Evolutionary conservation across 2,113 vertebrate species (phyloP), one percentile per base, ranked within the genome.

Genomic region (Pteronura brasiliensis): DNA sequence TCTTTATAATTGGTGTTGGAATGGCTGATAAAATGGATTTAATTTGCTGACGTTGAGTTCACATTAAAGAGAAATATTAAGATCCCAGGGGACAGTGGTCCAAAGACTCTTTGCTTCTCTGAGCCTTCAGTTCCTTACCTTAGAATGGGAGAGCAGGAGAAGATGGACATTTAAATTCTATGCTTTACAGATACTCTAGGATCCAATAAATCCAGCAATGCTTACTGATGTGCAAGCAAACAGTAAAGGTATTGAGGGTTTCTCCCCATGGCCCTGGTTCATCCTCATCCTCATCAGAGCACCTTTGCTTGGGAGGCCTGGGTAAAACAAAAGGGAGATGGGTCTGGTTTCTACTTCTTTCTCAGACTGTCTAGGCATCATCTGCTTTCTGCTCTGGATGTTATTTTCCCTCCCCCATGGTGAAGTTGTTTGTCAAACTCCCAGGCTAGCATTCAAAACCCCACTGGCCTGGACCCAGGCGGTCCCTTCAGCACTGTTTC

Each of bases 401-500:
- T 47, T 9, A 21, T 44, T 44, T 57, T 31, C 57, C 55, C 36
- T 39, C 39, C 21, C 3, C 29, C 23, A 17, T 0, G 44, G 61
- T 13, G 12, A 25, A 74, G 44, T 20, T 55, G 9, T n/a, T 61
- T 3, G 67, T 47, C 34, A 39, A 10, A 49, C 59, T 59, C 67
- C 59, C 14, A 49, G 52, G 6, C 10, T 52, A 34, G 55, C 18
- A 3, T 31, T 86, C 12, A 18, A 61, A 13, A 31, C 18, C 27
- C 31, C 1, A 1, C 0, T 11, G 21, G 27, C 25, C 36, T 25
- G 21, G 11, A 14, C 9, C 20, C 39, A 17, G 5, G 0, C 1
- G 6, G 61, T 3, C 55, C 25, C 44, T 36, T 21, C 5, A 36
- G 6, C 34, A 8, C 0, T 15, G 1, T 6, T 9, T 63, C 20